A percentile compares a stretch with the other conserved stretches of the same genome.
Evolutionary conservation across 2,888 invertebrate species (phyloP).

Genomic region (Thysanoteuthis rhombus): DNA sequence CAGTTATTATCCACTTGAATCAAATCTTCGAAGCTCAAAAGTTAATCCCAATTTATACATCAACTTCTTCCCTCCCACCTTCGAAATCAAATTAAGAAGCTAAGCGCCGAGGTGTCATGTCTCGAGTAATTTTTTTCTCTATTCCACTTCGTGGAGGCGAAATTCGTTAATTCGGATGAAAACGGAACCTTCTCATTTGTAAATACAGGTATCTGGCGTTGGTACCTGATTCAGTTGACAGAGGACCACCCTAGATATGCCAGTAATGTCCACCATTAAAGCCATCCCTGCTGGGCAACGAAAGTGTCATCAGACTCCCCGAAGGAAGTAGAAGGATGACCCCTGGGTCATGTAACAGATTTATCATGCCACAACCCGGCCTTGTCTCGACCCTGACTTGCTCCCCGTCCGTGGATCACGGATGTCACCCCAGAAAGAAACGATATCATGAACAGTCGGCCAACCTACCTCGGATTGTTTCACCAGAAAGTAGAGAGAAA

Average conservation of each 20-base stretch:
- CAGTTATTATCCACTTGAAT: neutral
- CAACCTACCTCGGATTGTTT: neutral
- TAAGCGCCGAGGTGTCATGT: neutral
- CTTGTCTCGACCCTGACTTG: neutral
- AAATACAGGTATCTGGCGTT: neutral
- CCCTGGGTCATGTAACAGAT: neutral
- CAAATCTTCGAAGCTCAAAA: neutral
- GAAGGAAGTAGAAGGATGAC: neutral
- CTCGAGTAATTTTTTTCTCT: neutral
- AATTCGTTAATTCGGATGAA: neutral
- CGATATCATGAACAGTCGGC: neutral
- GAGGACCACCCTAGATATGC: neutral
- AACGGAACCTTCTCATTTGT: neutral
- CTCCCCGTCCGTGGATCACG: neutral
- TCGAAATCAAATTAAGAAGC: neutral
- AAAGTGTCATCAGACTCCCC: neutral
- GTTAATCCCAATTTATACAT: neutral
- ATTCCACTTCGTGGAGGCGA: neutral
- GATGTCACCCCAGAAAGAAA: neutral
- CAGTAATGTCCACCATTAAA: neutral
- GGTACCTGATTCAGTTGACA: neutral
- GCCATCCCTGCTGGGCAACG: neutral
- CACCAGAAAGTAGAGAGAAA: neutral
- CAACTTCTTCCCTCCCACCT: neutral
- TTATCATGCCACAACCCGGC: neutral